Conservation (phyloP, 2,113 vertebrate species). For the Guaruba guarouba region DNA sequence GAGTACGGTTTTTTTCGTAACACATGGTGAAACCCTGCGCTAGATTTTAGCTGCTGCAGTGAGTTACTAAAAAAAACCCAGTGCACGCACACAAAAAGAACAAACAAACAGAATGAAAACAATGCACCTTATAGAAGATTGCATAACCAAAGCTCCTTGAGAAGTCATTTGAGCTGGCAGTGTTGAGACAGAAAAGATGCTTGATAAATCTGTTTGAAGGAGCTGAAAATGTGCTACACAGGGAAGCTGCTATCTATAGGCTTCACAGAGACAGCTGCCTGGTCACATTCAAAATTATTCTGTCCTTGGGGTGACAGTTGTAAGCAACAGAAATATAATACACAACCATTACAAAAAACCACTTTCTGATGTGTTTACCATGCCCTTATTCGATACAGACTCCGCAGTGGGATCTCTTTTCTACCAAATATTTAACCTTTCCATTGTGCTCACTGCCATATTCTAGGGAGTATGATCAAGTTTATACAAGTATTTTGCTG, state of each 20-base stretch:
- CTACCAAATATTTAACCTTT: neutral
- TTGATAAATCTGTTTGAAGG: slow-evolving; percentile 58
- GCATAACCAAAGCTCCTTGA: slow-evolving; percentile 57
- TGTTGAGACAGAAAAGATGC: slow-evolving; percentile 52
- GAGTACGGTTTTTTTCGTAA: neutral
- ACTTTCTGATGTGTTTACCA: neutral
- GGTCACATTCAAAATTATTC: slow-evolving; percentile 22
- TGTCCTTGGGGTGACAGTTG: slow-evolving; percentile 42
- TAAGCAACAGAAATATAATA: slow-evolving; percentile 23
- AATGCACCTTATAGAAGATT: slow-evolving; percentile 36
- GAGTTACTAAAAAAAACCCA: slow-evolving; percentile 15
- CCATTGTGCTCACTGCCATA: neutral
- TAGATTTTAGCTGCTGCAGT: slow-evolving; percentile 44
- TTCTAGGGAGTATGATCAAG: neutral
- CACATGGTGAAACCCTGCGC: slow-evolving; percentile 9
- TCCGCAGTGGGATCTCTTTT: neutral
- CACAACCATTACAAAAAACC: neutral
- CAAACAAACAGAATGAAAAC: slow-evolving; percentile 18
- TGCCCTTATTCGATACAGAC: neutral
- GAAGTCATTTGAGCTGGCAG: slow-evolving; percentile 63
- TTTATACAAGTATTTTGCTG: neutral
- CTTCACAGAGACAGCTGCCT: slow-evolving; percentile 45
- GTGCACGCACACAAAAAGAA: neutral
- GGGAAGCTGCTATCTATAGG: slow-evolving; percentile 63
- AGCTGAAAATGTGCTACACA: slow-evolving; percentile 57